Evolutionary conservation across 2,113 vertebrate genomes (phyloP), one percentile per base, ranked within the genome.

Genomic region (Thermophis baileyi): DNA sequence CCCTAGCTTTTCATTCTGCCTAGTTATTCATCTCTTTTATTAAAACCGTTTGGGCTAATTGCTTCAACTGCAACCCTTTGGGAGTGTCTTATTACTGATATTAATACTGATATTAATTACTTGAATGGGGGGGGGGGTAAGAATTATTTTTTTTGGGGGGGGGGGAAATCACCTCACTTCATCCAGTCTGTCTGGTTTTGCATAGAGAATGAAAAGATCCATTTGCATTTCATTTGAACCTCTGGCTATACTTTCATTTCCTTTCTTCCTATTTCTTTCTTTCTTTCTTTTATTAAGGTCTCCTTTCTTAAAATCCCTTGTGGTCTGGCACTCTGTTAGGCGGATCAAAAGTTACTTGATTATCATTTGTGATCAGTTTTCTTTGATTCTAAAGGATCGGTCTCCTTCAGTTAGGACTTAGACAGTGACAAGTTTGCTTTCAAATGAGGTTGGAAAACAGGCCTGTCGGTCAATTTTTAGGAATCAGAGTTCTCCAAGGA

Each of bases 11-110:
- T 35, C 35, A 87, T n/a, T 95, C 63, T 93, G 96, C 96, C 74
- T 96, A 94, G 94, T 96, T 95, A 94, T 95, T 95, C 94, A 94
- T 60, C 93, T 97, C 87, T 35, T 94, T 95, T 97, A 95, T 96
- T 97, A 96, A 97, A 97, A 96, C 74, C 95, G 94, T 85, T 22
- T 91, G 95, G 95, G 95, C 93, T 97, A 97, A 97, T 97, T 97
- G 95, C 96, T 96, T 96, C 94, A 94, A 93, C 93, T 91, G 90
- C 94, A 94, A 95, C 93, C 95, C 96, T 96, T n/a, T 30, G 46
- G 96, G 44, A 91, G 51, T 60, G 53, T 93, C 90, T 89, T 91
- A 55, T 57, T 91, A 91, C 90, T 91, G 63, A 46, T 50, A 85
- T 89, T 51, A 91, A 89, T 91, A 91, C 46, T 89, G 63, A 53